phyloP scores from a whole-genome alignment of 2,797 vertebrate species.

The Lithobates pipiens region DNA sequence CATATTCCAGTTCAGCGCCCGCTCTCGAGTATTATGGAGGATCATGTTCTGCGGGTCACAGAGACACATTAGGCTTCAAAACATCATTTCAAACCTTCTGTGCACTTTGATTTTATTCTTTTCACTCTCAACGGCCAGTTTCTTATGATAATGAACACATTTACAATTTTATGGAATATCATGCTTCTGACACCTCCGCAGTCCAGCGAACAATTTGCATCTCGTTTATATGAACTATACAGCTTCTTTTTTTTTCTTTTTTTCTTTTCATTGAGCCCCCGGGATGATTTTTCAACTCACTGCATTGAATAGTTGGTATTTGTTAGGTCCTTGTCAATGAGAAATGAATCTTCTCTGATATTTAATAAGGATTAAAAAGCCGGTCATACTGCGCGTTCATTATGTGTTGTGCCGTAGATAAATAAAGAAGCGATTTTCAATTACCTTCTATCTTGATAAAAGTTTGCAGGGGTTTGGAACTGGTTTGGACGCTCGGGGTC shows the following conservation, averaged over 20 bases:
- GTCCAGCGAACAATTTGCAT: slow-evolving; percentile 17
- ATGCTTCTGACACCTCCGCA: background rate
- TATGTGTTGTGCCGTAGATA: slow-evolving; percentile 20
- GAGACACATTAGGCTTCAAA: background rate
- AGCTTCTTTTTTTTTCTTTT: background rate
- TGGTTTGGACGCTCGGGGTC: background rate
- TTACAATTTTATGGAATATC: slow-evolving; percentile 48
- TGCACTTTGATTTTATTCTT: background rate
- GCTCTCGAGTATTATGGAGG: background rate
- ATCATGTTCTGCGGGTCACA: background rate
- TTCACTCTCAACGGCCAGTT: slow-evolving; percentile 15
- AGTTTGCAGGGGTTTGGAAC: background rate
- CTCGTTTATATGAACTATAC: background rate
- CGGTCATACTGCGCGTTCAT: slow-evolving; percentile 20
- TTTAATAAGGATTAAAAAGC: slow-evolving; percentile 48
- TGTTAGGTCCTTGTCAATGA: slow-evolving; percentile 20
- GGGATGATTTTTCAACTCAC: slow-evolving; percentile 33
- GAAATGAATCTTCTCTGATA: slow-evolving; percentile 32
- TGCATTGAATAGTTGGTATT: slow-evolving; percentile 9
- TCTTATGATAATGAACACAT: slow-evolving; percentile 40
- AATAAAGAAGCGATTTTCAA: slow-evolving; percentile 37
- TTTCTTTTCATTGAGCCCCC: background rate
- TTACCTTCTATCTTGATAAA: slow-evolving; percentile 46
- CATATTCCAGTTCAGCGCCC: background rate
- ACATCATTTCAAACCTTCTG: background rate